Base-by-base conservation (phyloP, 2,113 vertebrate genomes). In the Esox niger region DNA sequence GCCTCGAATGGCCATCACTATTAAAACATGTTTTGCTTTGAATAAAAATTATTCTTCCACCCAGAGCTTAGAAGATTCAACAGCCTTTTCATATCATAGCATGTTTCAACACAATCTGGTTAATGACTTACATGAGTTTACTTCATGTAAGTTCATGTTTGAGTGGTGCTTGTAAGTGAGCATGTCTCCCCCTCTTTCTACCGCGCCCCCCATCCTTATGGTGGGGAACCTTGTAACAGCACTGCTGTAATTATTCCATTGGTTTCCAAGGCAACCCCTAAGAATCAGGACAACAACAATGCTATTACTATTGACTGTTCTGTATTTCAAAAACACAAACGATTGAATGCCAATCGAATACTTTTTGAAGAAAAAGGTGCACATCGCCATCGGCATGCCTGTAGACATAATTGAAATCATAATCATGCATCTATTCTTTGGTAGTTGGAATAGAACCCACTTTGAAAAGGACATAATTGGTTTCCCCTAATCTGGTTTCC, bases 401-500 rank as follows among this genome's bases (percentile, higher is more conserved):
- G 69, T 69, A 71, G 69, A 71, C 30, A 46, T 21, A 70, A 73
- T 75, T 79, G 65, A 69, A 79, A 79, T 72, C 66, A 75, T 71
- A 66, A 69, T 73, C 70, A 69, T 76, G 61, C 66, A 70, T 73
- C 66, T 66, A 63, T 73, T 68, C 62, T 67, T 66, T 59, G 68
- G 58, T 15, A 30, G 29, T 38, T 72, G 68, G 61, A 66, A 64
- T 43, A 67, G 49, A 73, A 43, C 61, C 47, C 17, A 27, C 69
- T 79, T 79, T 74, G 72, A 79, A 71, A 79, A 64, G 61, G 68
- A 65, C 60, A 64, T 71, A 71, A 79, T 79, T 79, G 72, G 64
- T 71, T 79, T 79, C 21, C 69, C 66, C 60, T 70, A 78, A 74
- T 78, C 71, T 66, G 32, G 17, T 75, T 75, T 75, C 69, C 75